Conservation (phyloP, 64 coral and sea anemone genomes). For the Actinia equina region DNA sequence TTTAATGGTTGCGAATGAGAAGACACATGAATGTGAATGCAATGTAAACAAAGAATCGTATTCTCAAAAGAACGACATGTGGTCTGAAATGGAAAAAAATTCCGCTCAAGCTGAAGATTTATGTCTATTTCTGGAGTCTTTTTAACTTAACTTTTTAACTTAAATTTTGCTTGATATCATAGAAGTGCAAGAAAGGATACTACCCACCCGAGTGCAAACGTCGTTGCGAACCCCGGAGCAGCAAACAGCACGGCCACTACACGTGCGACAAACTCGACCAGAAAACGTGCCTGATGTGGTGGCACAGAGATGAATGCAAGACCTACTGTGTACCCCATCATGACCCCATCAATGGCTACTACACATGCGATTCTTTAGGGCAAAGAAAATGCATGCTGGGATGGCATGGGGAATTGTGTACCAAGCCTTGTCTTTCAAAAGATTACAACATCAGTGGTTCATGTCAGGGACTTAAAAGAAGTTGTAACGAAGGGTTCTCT, state of each 20-base stretch:
- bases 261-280: constrained; percentile 37
- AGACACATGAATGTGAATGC: too few species aligned
- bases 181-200: constrained; percentile 55
- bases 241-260: constrained; percentile 46
- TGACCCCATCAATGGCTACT: constrained; percentile 38
- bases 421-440: constrained; percentile 9
- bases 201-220: constrained; percentile 21
- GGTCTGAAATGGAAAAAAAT: too few species aligned
- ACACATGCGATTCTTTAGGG: constrained; percentile 36
- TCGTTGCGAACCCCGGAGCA: constrained; percentile 43
- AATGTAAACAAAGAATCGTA: too few species aligned
- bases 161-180: not conserved
- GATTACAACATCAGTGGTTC: not conserved
- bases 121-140: not conserved
- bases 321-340: constrained; percentile 62
- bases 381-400: constrained; percentile 34
- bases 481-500: not conserved
- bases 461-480: not conserved
- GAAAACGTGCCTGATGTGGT: constrained; percentile 42
- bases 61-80: too few species aligned
- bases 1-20: too few species aligned
- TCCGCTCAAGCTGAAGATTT: not conserved
- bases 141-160: not conserved
- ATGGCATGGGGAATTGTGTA: constrained; percentile 43
- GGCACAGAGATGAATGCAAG: constrained; percentile 46